Evolutionary conservation across 2,797 vertebrate species (phyloP).

Genomic region (Malacoctenus gilli): DNA sequence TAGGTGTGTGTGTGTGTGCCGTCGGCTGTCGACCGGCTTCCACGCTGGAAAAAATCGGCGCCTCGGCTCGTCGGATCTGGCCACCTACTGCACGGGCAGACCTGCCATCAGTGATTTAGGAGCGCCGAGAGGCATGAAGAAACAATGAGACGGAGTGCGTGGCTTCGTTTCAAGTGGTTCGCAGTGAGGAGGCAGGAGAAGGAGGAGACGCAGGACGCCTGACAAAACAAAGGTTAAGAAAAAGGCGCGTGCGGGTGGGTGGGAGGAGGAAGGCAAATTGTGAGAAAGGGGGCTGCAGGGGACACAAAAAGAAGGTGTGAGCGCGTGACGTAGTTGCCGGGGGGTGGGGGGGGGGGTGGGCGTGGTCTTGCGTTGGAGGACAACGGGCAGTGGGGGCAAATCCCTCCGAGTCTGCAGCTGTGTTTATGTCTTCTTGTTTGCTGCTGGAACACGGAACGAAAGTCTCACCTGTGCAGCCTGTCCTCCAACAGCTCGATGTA

Average conservation of each 20-base stretch:
- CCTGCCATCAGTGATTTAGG: no score
- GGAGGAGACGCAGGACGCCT: slow-evolving; percentile 10
- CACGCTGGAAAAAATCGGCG: slow-evolving; percentile 19
- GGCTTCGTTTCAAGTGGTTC: no score
- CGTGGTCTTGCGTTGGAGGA: slow-evolving; percentile 58
- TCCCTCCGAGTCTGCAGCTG: slow-evolving; percentile 49
- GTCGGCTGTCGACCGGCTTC: slow-evolving; percentile 26
- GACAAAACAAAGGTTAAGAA: slow-evolving; percentile 18
- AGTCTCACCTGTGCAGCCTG: slow-evolving; percentile 80
- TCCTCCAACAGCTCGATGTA: slow-evolving; percentile 84
- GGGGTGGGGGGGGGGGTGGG: slow-evolving; percentile 40
- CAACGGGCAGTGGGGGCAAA: slow-evolving; percentile 46
- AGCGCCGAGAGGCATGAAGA: no score
- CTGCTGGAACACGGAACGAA: slow-evolving; percentile 21
- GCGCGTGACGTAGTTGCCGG: slow-evolving; percentile 40
- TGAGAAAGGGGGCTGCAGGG: slow-evolving; percentile 34
- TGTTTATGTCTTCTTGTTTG: slow-evolving; percentile 29
- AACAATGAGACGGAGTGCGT: no score
- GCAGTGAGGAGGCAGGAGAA: background rate
- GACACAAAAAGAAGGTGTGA: slow-evolving; percentile 47
- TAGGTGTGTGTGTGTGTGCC: slow-evolving; percentile 18
- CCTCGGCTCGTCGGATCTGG: slow-evolving; percentile 26
- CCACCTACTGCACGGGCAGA: slow-evolving; percentile 15
- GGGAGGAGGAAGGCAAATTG: slow-evolving; percentile 40
- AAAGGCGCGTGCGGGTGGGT: slow-evolving; percentile 27